These are phyloP conservation scores for Hirtodrosophila confusa DNA, from an alignment of 2,888 invertebrate species.

Conservation along the genomic window DNA sequence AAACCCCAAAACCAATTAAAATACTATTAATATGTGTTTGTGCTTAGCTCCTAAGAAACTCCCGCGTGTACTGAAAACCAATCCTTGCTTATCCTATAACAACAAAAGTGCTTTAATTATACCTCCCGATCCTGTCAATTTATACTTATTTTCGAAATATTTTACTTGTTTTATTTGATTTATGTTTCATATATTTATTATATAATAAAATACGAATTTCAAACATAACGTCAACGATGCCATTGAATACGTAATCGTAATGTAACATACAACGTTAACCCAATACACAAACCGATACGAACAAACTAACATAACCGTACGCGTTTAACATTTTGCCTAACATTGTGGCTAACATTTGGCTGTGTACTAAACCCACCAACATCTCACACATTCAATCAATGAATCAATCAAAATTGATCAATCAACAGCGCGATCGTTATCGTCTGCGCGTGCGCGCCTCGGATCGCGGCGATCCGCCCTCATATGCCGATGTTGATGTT, in stretches of 20 bases:
- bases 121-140: slow-evolving; percentile 2
- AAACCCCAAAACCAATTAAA: slow-evolving; percentile 4
- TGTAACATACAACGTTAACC: slow-evolving; percentile 40
- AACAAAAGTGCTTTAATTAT: slow-evolving; percentile 19
- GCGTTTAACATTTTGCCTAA: slow-evolving; percentile 32
- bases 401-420: slow-evolving; percentile 38
- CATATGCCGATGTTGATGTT: slow-evolving; percentile 98
- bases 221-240: slow-evolving; percentile 66
- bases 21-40: slow-evolving; percentile 15
- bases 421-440: slow-evolving; percentile 95
- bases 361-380: slow-evolving; percentile 37
- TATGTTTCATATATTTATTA: slow-evolving; percentile 43
- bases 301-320: slow-evolving; percentile 34
- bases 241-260: slow-evolving; percentile 67
- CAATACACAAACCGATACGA: slow-evolving; percentile 61
- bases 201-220: slow-evolving; percentile 35
- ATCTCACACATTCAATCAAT: slow-evolving; percentile 19
- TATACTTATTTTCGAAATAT: slow-evolving; percentile 12
- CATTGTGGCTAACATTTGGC: slow-evolving; percentile 43
- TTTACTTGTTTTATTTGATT: slow-evolving; percentile 37
- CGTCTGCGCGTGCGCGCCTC: slow-evolving; percentile 98
- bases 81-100: slow-evolving; percentile 27
- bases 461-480: slow-evolving; percentile 96
- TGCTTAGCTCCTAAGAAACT: background rate
- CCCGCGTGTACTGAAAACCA: background rate